Conservation (phyloP, 2,888 invertebrate genomes). For the Pilophorus perplexus region DNA sequence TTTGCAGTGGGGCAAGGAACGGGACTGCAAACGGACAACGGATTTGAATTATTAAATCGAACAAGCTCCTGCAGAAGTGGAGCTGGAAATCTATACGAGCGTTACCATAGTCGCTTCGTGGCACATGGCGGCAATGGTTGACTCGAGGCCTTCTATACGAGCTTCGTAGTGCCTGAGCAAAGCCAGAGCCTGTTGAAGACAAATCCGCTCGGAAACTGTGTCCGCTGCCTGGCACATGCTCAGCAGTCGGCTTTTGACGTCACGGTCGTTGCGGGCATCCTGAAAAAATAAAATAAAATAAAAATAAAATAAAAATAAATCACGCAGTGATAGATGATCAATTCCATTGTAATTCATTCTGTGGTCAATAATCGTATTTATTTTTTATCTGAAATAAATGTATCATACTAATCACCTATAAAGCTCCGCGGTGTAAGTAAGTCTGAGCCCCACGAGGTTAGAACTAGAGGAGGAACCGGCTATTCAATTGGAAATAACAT, state of each 20-base stretch:
- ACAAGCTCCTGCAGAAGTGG: background rate
- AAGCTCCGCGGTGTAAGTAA: too few species aligned
- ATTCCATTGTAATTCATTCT: too few species aligned
- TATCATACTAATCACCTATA: too few species aligned
- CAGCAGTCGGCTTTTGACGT: constrained; percentile 46
- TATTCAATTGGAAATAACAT: too few species aligned
- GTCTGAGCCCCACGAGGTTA: too few species aligned
- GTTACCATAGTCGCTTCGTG: constrained; percentile 47
- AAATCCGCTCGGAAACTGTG: constrained; percentile 59
- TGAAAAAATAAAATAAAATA: constrained; percentile 11
- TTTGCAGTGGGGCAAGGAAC: constrained; percentile 14
- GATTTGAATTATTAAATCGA: background rate
- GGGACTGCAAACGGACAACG: constrained; percentile 11
- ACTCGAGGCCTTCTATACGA: constrained; percentile 47
- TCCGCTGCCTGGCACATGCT: constrained; percentile 48
- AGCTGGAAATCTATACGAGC: too few species aligned
- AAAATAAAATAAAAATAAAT: too few species aligned
- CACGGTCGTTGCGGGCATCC: constrained; percentile 46
- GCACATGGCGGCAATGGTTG: constrained; percentile 48
- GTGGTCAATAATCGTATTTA: too few species aligned
- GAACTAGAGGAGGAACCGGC: too few species aligned
- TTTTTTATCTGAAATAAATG: too few species aligned
- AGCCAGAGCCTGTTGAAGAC: constrained; percentile 63
- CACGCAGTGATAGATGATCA: too few species aligned
- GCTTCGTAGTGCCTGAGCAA: constrained; percentile 57